phyloP scores from a whole-genome alignment of 2,797 vertebrate genomes.

The Lagodon rhomboides region DNA sequence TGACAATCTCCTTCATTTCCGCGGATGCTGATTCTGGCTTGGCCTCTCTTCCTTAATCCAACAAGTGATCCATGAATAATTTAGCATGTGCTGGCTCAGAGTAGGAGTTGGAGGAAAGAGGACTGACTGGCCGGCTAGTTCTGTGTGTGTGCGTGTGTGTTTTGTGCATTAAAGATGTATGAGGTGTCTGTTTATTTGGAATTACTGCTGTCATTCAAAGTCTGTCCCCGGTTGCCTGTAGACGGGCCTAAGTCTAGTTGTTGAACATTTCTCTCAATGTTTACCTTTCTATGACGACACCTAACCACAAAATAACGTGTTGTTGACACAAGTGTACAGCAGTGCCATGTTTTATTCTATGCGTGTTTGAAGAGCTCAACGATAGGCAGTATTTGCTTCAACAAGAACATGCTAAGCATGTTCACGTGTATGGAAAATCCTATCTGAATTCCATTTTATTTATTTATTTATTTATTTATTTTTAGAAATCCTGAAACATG shows the following conservation, averaged over 20 bases:
- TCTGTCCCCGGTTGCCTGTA: constrained; percentile 22
- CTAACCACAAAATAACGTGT: not conserved
- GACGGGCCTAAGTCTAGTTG: not conserved
- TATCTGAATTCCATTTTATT: not conserved
- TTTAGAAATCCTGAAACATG: not conserved
- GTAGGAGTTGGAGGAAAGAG: constrained; percentile 49
- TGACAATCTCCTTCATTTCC: constrained; percentile 48
- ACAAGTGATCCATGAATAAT: constrained; percentile 83
- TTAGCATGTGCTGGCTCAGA: constrained; percentile 71
- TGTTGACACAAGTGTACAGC: not conserved
- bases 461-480: no score
- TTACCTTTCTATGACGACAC: not conserved
- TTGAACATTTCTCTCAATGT: constrained; percentile 7
- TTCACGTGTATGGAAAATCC: constrained; percentile 1
- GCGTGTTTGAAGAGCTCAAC: not conserved
- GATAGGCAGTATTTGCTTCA: not conserved
- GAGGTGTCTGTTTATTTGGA: constrained; percentile 69
- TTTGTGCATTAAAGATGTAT: constrained; percentile 70
- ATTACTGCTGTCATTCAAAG: constrained; percentile 66
- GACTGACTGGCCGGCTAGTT: constrained; percentile 33
- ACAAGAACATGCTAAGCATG: not conserved
- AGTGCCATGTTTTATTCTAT: not conserved
- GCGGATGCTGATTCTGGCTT: constrained; percentile 57
- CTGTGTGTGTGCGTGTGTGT: constrained; percentile 14
- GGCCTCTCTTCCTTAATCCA: constrained; percentile 71